Conservation (phyloP, 1,140 invertebrate genomes). For the Lucilia cuprina region DNA sequence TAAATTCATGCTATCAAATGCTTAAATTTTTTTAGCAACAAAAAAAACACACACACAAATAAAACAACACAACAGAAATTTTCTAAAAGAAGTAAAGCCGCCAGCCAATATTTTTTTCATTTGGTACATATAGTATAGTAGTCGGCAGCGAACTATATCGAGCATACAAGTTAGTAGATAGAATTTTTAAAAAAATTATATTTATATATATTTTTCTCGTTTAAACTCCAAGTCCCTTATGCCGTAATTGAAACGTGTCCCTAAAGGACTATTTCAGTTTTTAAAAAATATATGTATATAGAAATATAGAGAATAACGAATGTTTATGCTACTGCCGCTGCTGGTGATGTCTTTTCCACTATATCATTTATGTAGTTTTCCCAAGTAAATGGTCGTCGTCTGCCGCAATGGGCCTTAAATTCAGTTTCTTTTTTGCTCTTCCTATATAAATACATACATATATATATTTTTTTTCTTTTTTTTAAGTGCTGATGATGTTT, state of each 20-base stretch:
- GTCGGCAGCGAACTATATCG: background rate
- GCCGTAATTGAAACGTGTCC: slow-evolving; percentile 33
- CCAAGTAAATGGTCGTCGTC: background rate
- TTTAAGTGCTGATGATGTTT: background rate
- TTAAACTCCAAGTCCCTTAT: slow-evolving; percentile 25
- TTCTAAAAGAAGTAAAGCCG: slow-evolving; percentile 13
- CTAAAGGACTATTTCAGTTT: slow-evolving; percentile 34
- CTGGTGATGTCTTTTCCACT: background rate
- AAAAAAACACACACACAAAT: background rate
- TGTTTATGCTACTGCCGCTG: background rate
- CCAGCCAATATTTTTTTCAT: background rate
- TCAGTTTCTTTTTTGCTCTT: background rate
- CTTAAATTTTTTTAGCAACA: slow-evolving; percentile 28
- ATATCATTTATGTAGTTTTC: background rate
- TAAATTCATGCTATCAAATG: slow-evolving; percentile 33
- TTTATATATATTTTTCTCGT: background rate
- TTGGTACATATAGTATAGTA: too few relatives aligned
- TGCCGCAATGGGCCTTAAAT: background rate
- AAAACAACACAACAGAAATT: background rate
- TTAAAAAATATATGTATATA: background rate
- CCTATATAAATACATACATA: too few relatives aligned
- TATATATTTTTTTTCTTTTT: background rate
- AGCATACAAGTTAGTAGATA: background rate
- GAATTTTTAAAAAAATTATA: background rate
- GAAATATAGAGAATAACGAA: background rate